Evolutionary conservation across 2,888 invertebrate species (phyloP).

Genomic region (Ariolimax columbianus): DNA sequence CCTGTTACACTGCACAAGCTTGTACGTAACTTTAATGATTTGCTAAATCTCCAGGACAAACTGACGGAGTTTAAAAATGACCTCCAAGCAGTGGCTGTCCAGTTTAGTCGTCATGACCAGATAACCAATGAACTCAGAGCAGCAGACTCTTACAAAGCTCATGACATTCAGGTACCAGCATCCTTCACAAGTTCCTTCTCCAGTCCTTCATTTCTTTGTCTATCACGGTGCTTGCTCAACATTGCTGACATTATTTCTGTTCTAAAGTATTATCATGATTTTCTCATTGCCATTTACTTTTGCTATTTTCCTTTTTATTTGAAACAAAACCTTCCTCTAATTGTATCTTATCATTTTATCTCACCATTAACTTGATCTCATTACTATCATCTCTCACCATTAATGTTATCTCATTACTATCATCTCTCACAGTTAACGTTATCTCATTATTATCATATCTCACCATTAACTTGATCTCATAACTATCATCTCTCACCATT

Average conservation of each 20-base stretch:
- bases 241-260: too few species aligned
- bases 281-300: background rate
- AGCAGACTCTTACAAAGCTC: slow-evolving; percentile 47
- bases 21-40: too few species aligned
- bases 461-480: too few species aligned
- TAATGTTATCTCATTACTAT: too few species aligned
- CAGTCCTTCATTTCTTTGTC: background rate
- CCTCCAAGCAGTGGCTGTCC: slow-evolving; percentile 19
- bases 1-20: too few species aligned
- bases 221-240: background rate
- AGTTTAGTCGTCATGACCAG: slow-evolving; percentile 37
- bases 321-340: too few species aligned
- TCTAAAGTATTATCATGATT: background rate
- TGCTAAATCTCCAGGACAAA: slow-evolving; percentile 28
- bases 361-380: too few species aligned
- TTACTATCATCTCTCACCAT: too few species aligned
- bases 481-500: too few species aligned
- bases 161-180: slow-evolving; percentile 39
- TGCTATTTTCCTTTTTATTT: too few species aligned
- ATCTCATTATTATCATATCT: too few species aligned
- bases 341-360: background rate
- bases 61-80: slow-evolving; percentile 32
- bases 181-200: background rate
- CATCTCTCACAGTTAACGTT: too few species aligned
- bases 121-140: slow-evolving; percentile 42